Conservation (phyloP, 2,888 invertebrate genomes). For the Cryptops parisi region DNA sequence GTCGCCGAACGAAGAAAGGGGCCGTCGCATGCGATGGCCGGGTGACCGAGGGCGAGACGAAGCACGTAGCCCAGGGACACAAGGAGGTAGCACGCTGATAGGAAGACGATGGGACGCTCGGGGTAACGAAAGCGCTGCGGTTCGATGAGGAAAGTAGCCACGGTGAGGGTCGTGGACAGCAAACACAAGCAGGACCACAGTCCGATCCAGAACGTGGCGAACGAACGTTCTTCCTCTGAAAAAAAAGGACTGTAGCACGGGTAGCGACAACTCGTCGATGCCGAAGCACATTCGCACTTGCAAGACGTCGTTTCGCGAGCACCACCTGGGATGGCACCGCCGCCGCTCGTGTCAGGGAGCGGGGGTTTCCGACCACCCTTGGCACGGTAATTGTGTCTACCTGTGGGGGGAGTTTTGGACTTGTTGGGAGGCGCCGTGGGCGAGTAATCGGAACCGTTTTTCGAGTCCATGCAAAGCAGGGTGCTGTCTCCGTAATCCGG, state of each 20-base stretch:
- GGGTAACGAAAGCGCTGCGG: constrained; percentile 69
- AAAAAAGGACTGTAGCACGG: constrained; percentile 88
- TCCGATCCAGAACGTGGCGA: constrained; percentile 90
- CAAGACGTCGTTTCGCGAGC: constrained; percentile 4
- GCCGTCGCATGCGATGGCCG: background rate
- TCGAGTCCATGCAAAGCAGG: constrained; percentile 84
- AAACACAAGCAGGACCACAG: constrained; percentile 95
- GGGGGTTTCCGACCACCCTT: no score
- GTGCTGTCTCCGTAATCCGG: constrained; percentile 54
- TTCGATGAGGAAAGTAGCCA: constrained; percentile 94
- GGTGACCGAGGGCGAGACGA: constrained; percentile 39
- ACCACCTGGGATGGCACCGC: background rate
- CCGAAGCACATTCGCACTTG: constrained; percentile 34
- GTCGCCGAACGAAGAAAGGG: no score
- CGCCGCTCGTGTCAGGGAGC: no score
- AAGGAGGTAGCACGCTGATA: constrained; percentile 94
- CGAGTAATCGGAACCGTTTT: constrained; percentile 46
- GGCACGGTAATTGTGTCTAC: no score
- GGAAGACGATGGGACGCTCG: constrained; percentile 93
- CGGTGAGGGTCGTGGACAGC: constrained; percentile 86
- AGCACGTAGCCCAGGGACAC: constrained; percentile 79
- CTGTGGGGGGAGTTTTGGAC: no score
- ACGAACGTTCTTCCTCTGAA: constrained; percentile 82
- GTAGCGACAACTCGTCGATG: constrained; percentile 58
- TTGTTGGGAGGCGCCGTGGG: no score